These are phyloP conservation scores for Rhagonycha lutea DNA, from an alignment of 2,888 invertebrate genomes.

Conservation along the genomic window DNA sequence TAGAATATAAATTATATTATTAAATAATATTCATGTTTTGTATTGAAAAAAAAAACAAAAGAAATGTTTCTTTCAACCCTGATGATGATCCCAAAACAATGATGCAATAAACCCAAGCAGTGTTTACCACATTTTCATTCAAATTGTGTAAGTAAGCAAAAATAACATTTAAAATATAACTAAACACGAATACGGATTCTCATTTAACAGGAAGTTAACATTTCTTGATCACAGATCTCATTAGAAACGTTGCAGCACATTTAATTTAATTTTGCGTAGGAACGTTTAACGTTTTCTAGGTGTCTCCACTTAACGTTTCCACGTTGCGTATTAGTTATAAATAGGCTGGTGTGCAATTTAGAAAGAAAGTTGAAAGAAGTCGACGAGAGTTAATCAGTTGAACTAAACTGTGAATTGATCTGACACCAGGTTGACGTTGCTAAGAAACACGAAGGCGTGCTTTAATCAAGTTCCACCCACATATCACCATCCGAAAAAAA, in stretches of 20 bases:
- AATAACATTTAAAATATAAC: too few species aligned
- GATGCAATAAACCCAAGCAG: too few species aligned
- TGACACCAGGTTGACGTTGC: conserved; percentile 47
- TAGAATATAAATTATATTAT: too few species aligned
- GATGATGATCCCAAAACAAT: too few species aligned
- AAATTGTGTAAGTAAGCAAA: too few species aligned
- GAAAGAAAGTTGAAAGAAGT: neutral
- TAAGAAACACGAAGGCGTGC: conserved; percentile 48
- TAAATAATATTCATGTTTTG: too few species aligned
- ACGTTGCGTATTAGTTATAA: neutral
- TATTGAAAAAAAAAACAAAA: too few species aligned
- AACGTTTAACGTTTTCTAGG: neutral
- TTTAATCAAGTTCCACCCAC: conserved; percentile 20
- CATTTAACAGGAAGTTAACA: neutral
- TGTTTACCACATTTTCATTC: too few species aligned
- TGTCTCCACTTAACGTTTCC: neutral
- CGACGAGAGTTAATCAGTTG: conserved; percentile 38
- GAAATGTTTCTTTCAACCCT: too few species aligned
- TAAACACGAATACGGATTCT: neutral
- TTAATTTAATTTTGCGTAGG: neutral
- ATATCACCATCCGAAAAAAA: conserved; percentile 9
- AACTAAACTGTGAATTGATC: conserved; percentile 48
- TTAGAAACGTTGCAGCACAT: neutral
- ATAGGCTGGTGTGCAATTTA: neutral
- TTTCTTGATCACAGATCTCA: neutral